phyloP scores from a whole-genome alignment of 2,797 vertebrate genomes.

The Schizothorax lantsangensis region DNA sequence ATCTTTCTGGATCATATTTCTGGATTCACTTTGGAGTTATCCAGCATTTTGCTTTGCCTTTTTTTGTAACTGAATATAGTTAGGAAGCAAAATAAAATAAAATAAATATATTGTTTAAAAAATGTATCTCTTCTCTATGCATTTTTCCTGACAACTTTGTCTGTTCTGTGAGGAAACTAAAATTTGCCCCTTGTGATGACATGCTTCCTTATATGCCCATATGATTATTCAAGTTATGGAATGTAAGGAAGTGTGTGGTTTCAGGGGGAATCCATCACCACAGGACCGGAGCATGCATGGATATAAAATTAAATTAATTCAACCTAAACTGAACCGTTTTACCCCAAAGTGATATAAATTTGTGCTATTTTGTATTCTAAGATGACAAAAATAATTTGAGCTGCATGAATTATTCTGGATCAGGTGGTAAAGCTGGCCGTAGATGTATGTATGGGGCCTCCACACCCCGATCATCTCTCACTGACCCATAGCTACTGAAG shows the following conservation, averaged over 20 bases:
- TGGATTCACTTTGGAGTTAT: background rate
- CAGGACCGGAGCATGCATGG: conserved; percentile 1
- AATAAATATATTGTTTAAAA: background rate
- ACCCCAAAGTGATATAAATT: background rate
- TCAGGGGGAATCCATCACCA: conserved; percentile 77
- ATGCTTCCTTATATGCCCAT: conserved; percentile 99
- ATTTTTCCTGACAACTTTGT: background rate
- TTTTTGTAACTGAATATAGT: background rate
- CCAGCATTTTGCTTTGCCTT: background rate
- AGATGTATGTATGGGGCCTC: conserved; percentile 49
- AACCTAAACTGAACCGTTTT: background rate
- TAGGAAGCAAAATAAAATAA: background rate
- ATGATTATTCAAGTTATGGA: conserved; percentile 96
- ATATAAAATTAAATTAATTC: background rate
- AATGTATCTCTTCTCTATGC: background rate
- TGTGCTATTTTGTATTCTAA: background rate
- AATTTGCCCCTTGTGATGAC: conserved; percentile 85
- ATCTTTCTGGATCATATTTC: background rate
- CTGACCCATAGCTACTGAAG: conserved; percentile 69
- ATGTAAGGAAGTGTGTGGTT: conserved; percentile 99
- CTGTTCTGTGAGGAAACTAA: conserved; percentile 65
- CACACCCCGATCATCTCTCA: conserved; percentile 70
- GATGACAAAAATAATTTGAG: background rate
- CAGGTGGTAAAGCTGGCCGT: conserved; percentile 48
- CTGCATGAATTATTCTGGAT: background rate